A percentile compares a stretch with the other conserved stretches of the same genome.
Evolutionary conservation across 2,888 invertebrate species (phyloP).

Genomic region (Tethea ocularis): DNA sequence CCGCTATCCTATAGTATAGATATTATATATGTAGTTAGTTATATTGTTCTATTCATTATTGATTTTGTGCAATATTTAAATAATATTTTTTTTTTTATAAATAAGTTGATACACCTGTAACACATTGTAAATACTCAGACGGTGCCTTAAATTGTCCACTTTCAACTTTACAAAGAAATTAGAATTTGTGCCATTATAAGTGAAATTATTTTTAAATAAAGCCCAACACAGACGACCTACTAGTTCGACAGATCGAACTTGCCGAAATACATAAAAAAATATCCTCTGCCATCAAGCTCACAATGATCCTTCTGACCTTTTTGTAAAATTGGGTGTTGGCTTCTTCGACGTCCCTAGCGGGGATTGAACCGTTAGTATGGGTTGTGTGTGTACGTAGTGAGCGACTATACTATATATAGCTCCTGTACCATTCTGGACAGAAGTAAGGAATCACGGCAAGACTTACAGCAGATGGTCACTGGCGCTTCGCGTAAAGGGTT

Average conservation of each 20-base stretch:
- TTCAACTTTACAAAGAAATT: constrained; percentile 21
- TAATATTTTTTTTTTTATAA: constrained; percentile 7
- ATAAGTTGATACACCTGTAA: constrained; percentile 9
- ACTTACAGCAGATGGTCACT: too few relatives aligned
- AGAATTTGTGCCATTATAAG: constrained; percentile 38
- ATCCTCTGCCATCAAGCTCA: background rate
- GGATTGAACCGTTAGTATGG: too few relatives aligned
- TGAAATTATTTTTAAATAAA: background rate
- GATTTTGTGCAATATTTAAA: background rate
- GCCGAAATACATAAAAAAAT: background rate
- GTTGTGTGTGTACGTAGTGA: too few relatives aligned
- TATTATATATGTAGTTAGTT: background rate
- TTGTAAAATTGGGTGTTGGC: too few relatives aligned
- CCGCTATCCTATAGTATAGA: background rate
- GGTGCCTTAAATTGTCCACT: constrained; percentile 65
- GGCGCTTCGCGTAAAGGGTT: too few relatives aligned
- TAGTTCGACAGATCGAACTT: background rate
- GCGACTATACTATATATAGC: too few relatives aligned
- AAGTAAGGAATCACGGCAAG: too few relatives aligned
- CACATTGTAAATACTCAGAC: constrained; percentile 37
- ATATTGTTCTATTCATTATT: background rate
- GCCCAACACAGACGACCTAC: background rate
- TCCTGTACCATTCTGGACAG: too few relatives aligned
- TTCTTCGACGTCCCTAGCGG: too few relatives aligned
- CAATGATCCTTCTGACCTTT: too few relatives aligned